Percentiles rank a stretch among this genome's conserved stretches.
Evolutionary conservation across 1,140 invertebrate genomes (phyloP).

Genomic region (Bombus difficillimus): DNA sequence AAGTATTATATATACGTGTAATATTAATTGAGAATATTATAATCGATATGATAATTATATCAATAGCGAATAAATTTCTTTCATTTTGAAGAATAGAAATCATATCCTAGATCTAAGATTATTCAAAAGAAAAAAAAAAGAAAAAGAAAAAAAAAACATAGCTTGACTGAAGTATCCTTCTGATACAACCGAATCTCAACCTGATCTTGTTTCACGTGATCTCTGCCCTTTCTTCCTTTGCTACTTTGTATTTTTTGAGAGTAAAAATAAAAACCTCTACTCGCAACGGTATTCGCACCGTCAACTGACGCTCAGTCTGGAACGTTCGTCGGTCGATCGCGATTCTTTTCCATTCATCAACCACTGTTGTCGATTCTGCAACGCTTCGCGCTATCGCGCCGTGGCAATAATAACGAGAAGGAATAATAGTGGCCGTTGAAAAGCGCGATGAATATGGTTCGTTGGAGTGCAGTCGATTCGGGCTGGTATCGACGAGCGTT

Average conservation of each 20-base stretch:
- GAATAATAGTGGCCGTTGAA: constrained; percentile 27
- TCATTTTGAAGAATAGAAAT: too few relatives aligned
- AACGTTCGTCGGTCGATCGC: constrained; percentile 9
- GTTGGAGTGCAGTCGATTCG: constrained; percentile 28
- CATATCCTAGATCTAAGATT: too few relatives aligned
- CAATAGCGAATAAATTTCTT: too few relatives aligned
- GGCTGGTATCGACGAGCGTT: constrained; percentile 24
- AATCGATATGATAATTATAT: too few relatives aligned
- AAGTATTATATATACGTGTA: too few relatives aligned
- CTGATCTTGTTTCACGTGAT: too few relatives aligned
- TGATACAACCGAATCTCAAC: too few relatives aligned
- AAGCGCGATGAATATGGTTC: constrained; percentile 46
- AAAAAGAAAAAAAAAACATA: too few relatives aligned
- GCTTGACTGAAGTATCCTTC: too few relatives aligned
- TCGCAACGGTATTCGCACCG: neutral
- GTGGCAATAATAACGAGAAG: constrained; percentile 25
- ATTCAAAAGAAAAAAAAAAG: too few relatives aligned
- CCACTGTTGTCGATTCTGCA: neutral
- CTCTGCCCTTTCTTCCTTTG: too few relatives aligned
- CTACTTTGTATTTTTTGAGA: neutral
- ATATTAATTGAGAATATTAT: too few relatives aligned
- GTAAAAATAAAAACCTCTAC: neutral
- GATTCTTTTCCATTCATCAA: constrained; percentile 28
- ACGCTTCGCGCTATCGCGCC: constrained; percentile 18
- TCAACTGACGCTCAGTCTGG: neutral